phyloP scores from a whole-genome alignment of 2,797 vertebrate species.

The Valencia hispanica region DNA sequence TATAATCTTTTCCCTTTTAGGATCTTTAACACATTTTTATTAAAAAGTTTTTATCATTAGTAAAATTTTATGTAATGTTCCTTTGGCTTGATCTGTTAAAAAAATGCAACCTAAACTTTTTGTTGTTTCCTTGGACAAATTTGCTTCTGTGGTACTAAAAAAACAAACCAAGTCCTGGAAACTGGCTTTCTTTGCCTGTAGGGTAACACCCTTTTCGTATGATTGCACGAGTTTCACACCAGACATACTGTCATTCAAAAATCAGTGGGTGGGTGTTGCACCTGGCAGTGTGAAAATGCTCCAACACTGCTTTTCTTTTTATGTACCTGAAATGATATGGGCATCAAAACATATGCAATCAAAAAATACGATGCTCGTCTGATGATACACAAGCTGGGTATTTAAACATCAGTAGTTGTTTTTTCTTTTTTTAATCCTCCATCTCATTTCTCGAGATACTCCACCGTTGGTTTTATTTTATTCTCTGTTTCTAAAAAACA shows the following conservation, averaged over 20 bases:
- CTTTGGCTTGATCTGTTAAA: slow-evolving; percentile 20
- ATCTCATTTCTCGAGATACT: slow-evolving; percentile 4
- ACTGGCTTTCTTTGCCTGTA: slow-evolving; percentile 35
- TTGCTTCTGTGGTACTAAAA: slow-evolving; percentile 28
- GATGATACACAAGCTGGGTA: background rate
- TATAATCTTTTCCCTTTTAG: background rate
- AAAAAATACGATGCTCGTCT: slow-evolving; percentile 4
- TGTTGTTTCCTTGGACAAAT: slow-evolving; percentile 9
- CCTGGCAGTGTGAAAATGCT: slow-evolving; percentile 34
- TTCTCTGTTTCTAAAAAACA: slow-evolving; percentile 21
- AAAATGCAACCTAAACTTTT: slow-evolving; percentile 23
- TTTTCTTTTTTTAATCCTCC: slow-evolving; percentile 13
- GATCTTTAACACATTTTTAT: slow-evolving; percentile 49
- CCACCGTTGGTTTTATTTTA: slow-evolving; percentile 5
- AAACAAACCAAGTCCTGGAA: slow-evolving; percentile 41
- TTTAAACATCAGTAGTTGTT: background rate
- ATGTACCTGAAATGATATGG: slow-evolving; percentile 10
- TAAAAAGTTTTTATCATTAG: slow-evolving; percentile 36
- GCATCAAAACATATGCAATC: background rate
- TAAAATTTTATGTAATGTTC: slow-evolving; percentile 37
- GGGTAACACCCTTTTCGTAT: slow-evolving; percentile 24
- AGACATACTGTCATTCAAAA: slow-evolving; percentile 27
- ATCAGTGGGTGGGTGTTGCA: slow-evolving; percentile 23
- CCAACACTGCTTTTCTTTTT: background rate
- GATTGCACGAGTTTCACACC: slow-evolving; percentile 11